Evolutionary conservation across 2,888 invertebrate genomes (phyloP).

Genomic region (Pachydiplax longipennis): DNA sequence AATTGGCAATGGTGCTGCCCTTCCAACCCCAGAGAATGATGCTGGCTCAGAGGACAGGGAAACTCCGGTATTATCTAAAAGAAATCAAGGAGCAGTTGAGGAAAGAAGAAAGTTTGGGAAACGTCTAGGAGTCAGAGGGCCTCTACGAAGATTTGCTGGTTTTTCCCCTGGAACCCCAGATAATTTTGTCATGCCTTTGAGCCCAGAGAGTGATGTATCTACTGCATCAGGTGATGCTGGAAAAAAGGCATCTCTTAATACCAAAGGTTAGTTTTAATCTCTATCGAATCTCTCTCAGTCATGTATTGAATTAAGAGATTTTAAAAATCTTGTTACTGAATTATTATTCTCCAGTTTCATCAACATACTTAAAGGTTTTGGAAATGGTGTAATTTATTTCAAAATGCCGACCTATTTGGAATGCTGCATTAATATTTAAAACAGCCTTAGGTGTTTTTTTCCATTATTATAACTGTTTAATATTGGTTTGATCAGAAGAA

Average conservation of each 20-base stretch:
- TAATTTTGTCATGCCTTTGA: conserved; percentile 56
- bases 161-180: conserved; percentile 46
- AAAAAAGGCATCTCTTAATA: conserved; percentile 33
- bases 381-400: neutral
- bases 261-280: neutral
- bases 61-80: neutral
- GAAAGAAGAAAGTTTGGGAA: neutral
- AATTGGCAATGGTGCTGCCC: neutral
- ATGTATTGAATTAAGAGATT: no score
- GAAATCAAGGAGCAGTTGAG: neutral
- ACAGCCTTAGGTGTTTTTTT: neutral
- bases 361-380: neutral
- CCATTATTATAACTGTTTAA: neutral
- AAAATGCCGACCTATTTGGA: no score
- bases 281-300: neutral
- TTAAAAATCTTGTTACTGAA: neutral
- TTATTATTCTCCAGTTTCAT: neutral
- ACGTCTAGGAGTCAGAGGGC: conserved; percentile 12
- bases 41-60: neutral
- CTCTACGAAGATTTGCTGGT: neutral
- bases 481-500: neutral
- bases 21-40: neutral
- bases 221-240: conserved; percentile 52
- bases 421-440: no score
- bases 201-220: conserved; percentile 60